A percentile compares a stretch with the other conserved stretches of the same genome.
Conservation (phyloP, 2,888 invertebrate species). For the Orthosia gracilis region DNA sequence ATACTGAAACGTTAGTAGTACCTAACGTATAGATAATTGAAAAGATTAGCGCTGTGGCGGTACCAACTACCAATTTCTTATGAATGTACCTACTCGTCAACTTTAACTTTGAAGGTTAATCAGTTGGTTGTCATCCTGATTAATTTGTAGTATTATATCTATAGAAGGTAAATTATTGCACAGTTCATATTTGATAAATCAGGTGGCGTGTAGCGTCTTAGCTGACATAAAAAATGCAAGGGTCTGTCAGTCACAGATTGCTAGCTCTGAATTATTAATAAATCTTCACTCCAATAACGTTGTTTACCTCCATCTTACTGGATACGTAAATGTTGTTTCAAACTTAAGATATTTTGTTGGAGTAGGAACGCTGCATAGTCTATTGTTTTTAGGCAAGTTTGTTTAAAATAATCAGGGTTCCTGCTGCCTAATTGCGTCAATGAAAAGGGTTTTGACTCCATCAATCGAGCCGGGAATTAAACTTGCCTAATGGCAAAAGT, state of each 20-base stretch:
- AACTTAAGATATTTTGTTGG: constrained; percentile 17
- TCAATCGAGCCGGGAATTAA: too few species aligned
- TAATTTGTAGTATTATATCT: not conserved
- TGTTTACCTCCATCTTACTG: constrained; percentile 31
- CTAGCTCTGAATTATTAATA: constrained; percentile 55
- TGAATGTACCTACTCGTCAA: too few species aligned
- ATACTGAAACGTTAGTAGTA: too few species aligned
- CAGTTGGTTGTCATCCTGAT: too few species aligned
- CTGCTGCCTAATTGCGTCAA: too few species aligned
- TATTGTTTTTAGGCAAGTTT: constrained; percentile 1
- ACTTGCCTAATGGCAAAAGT: not conserved
- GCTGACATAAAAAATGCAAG: constrained; percentile 57
- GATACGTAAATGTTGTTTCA: constrained; percentile 19
- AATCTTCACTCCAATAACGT: constrained; percentile 38
- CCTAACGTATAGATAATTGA: too few species aligned
- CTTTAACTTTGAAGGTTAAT: too few species aligned
- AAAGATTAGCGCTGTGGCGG: too few species aligned
- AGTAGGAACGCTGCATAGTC: not conserved
- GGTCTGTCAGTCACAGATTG: constrained; percentile 56
- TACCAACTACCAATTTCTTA: too few species aligned
- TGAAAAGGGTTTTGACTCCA: too few species aligned
- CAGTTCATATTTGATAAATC: constrained; percentile 21
- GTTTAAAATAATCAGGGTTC: not conserved
- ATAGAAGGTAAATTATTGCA: not conserved
- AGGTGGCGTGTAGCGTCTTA: constrained; percentile 17